Conservation (phyloP, 2,888 invertebrate genomes). For the Brachyopa scutellaris region DNA sequence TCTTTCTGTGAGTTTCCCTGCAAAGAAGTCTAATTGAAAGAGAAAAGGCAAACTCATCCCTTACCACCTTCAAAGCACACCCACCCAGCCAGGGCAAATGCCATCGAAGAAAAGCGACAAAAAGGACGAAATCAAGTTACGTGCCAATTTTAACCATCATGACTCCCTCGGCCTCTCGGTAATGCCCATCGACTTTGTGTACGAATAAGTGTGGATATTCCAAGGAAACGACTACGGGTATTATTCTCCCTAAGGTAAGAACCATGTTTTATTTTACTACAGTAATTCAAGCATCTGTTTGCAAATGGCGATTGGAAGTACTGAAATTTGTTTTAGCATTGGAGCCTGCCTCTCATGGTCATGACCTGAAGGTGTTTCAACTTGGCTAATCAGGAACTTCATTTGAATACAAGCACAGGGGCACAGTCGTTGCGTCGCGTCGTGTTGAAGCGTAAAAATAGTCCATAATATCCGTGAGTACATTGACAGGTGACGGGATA, state of each 20-base stretch:
- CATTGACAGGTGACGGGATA: conserved; percentile 53
- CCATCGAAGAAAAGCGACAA: conserved; percentile 20
- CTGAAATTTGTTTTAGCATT: conserved; percentile 18
- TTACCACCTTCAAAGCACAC: conserved; percentile 31
- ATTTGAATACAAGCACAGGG: conserved; percentile 69
- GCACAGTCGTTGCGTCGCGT: no score
- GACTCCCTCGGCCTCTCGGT: conserved; percentile 18
- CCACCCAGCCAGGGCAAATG: conserved; percentile 16
- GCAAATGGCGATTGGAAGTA: conserved; percentile 33
- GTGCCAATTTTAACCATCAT: conserved; percentile 67
- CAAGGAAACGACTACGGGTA: conserved; percentile 31
- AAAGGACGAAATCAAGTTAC: conserved; percentile 68
- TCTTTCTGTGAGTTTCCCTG: conserved; percentile 21
- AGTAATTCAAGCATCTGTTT: conserved; percentile 55
- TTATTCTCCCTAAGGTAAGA: conserved; percentile 53
- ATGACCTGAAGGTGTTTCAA: conserved; percentile 57
- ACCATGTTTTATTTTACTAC: conserved; percentile 50
- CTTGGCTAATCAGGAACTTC: conserved; percentile 34
- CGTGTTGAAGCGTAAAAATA: conserved; percentile 51
- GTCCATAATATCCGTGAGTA: conserved; percentile 65
- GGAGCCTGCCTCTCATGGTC: conserved; percentile 11
- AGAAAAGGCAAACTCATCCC: conserved; percentile 60
- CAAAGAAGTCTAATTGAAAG: conserved; percentile 66
- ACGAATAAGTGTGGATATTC: background rate
- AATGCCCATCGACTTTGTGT: conserved; percentile 17